Percentiles rank a stretch among this genome's conserved stretches.
These are phyloP conservation scores for Pristionchus maxplancki DNA, from an alignment of 2,888 invertebrate genomes.

Conservation along the genomic window DNA sequence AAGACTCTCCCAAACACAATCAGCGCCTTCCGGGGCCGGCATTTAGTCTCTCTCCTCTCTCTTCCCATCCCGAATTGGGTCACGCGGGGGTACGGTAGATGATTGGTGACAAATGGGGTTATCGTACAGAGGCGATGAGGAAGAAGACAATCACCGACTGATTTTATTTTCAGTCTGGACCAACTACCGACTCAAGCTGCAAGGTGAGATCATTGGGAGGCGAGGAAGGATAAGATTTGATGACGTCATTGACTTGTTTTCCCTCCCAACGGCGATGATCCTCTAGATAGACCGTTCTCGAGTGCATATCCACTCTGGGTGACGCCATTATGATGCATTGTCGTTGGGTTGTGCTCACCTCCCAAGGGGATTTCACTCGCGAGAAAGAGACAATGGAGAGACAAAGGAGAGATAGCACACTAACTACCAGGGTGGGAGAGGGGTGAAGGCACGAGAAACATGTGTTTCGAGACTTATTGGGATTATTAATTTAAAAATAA, in stretches of 20 bases:
- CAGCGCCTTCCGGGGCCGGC: slow-evolving; percentile 35
- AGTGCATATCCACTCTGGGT: not conserved
- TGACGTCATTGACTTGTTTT: not conserved
- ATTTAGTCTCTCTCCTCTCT: slow-evolving; percentile 3
- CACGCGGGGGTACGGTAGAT: slow-evolving; percentile 40
- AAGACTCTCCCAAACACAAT: slow-evolving; percentile 20
- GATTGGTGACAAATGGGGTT: slow-evolving; percentile 7
- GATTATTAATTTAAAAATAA: not conserved
- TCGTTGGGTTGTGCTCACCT: not conserved
- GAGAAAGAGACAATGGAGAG: slow-evolving; percentile 9
- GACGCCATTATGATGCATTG: not conserved
- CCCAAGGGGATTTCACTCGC: not conserved
- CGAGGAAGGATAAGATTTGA: not conserved
- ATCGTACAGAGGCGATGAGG: slow-evolving; percentile 3
- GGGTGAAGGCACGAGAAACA: not conserved
- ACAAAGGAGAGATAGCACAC: not conserved
- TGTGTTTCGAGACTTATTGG: not conserved
- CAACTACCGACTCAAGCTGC: slow-evolving; percentile 76
- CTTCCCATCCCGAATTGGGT: slow-evolving; percentile 26
- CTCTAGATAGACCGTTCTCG: not conserved
- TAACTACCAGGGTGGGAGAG: not conserved
- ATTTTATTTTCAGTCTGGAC: slow-evolving; percentile 72
- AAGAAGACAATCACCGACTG: slow-evolving; percentile 9
- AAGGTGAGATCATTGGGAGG: slow-evolving; percentile 55
- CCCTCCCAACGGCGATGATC: not conserved